Evolutionary conservation across 1,140 invertebrate genomes (phyloP).

Genomic region (Cydia strobilella): DNA sequence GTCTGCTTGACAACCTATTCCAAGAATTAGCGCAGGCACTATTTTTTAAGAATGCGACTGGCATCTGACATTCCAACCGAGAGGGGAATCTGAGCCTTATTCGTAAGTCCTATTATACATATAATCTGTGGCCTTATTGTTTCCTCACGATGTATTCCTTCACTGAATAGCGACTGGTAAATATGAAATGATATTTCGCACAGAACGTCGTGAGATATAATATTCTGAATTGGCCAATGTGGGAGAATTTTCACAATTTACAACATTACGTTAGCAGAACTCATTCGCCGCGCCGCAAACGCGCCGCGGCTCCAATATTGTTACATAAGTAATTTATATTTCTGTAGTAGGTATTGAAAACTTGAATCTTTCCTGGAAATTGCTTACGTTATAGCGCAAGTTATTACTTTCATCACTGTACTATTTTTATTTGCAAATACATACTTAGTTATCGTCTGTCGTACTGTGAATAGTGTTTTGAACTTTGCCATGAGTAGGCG

Average conservation of each 20-base stretch:
- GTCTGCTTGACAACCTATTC: too few relatives aligned
- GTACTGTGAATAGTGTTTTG: background rate
- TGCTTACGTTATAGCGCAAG: conserved; percentile 3
- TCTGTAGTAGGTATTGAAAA: background rate
- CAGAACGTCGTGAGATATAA: background rate
- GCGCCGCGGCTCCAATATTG: background rate
- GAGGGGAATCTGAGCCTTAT: too few relatives aligned
- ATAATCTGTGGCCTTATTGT: too few relatives aligned
- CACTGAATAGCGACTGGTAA: too few relatives aligned
- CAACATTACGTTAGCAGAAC: background rate
- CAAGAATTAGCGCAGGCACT: too few relatives aligned
- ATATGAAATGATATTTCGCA: too few relatives aligned
- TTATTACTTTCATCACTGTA: conserved; percentile 10
- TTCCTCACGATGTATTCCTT: too few relatives aligned
- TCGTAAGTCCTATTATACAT: too few relatives aligned
- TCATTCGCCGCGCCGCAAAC: conserved; percentile 2
- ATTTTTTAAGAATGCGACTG: too few relatives aligned
- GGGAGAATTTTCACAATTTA: background rate
- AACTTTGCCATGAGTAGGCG: background rate
- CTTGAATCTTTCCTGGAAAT: conserved; percentile 2
- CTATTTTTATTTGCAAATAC: background rate
- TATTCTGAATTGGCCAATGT: background rate
- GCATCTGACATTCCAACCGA: too few relatives aligned
- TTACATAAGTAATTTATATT: conserved; percentile 10
- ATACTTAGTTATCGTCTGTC: background rate